Evolutionary conservation across 1,140 invertebrate genomes (phyloP), one percentile per base, ranked within the genome.

Genomic region (Pachyrhynchus sulphureomaculatus): DNA sequence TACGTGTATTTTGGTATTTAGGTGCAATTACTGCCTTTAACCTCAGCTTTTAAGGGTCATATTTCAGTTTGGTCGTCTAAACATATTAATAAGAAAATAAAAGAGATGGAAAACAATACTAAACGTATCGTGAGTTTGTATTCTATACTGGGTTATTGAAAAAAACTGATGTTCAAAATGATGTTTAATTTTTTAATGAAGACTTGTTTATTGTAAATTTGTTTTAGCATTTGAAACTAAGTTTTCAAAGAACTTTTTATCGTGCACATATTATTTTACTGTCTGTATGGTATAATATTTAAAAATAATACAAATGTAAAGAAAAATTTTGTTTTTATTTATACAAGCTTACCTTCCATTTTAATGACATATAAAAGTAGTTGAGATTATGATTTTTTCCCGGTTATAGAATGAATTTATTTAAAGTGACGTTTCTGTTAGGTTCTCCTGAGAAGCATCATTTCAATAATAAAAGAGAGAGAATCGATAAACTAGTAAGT

Each of bases 231-330:
- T 49, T 48, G 44, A 58, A 45, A 29, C 26, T 29, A 29, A 29
- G 26, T 29, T 29, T 29, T 29, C 36, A 20, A 37, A 15, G n/a
- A 39, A 33, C 4, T 21, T 39, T 60, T 48, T 21, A 32, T 55
- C 33, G 47, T 62, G 59, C 59, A 62, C 59, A 62, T 62, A 62
- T 54, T 53, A 44, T 53, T 61, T 62, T 60, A 48, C 29, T 54
- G 41, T 62, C 59, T 62, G 59, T 62, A 62, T 62, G 59, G 59
- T 62, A 62, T 62, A 49, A 49, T 32, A 62, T 54, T 62, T 51
- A 62, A 54, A 54, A 54, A 33, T 26, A 62, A 54, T 51, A 20
- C 39, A 53, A 62, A 45, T 33, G 57, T 51, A 59, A 59, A 49
- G 33, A 26, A 33, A 39, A 47, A 13, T 32, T 10, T 18, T 48